phyloP scores from a whole-genome alignment of 2,888 invertebrate genomes.

The Nomada hirtipes region DNA sequence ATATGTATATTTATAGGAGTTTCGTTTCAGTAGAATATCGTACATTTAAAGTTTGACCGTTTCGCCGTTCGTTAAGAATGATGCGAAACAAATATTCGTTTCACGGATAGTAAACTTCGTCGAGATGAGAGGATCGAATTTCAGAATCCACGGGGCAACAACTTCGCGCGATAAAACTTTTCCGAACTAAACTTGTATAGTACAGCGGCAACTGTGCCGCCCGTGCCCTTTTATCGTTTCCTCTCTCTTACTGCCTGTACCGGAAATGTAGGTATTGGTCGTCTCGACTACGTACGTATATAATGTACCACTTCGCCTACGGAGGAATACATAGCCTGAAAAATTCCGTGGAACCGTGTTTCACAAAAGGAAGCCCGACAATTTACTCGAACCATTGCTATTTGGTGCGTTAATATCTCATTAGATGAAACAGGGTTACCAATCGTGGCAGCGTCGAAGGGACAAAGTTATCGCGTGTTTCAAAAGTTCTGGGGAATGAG shows the following conservation, averaged over 20 bases:
- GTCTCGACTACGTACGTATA: conserved; percentile 4
- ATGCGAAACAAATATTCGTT: conserved; percentile 28
- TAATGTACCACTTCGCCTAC: neutral
- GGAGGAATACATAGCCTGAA: neutral
- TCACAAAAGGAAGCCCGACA: neutral
- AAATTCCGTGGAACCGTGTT: neutral
- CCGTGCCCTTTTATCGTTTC: conserved; percentile 45
- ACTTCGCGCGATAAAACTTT: conserved; percentile 60
- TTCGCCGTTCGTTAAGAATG: neutral
- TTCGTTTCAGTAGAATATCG: neutral
- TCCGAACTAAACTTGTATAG: conserved; percentile 23
- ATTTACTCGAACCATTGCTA: conserved; percentile 53
- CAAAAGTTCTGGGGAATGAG: conserved; percentile 11
- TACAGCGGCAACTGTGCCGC: conserved; percentile 9
- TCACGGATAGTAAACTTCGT: conserved; percentile 1
- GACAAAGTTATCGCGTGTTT: conserved; percentile 1
- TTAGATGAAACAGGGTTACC: conserved; percentile 31
- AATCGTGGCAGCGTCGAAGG: neutral
- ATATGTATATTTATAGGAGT: neutral
- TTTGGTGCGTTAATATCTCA: conserved; percentile 55
- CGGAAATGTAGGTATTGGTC: conserved; percentile 21
- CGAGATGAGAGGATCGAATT: conserved; percentile 52
- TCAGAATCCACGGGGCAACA: conserved; percentile 41
- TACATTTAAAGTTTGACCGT: conserved; percentile 11
- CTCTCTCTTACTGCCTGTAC: neutral